phyloP scores from a whole-genome alignment of 2,888 invertebrate species.

The Brachyptera risi region DNA sequence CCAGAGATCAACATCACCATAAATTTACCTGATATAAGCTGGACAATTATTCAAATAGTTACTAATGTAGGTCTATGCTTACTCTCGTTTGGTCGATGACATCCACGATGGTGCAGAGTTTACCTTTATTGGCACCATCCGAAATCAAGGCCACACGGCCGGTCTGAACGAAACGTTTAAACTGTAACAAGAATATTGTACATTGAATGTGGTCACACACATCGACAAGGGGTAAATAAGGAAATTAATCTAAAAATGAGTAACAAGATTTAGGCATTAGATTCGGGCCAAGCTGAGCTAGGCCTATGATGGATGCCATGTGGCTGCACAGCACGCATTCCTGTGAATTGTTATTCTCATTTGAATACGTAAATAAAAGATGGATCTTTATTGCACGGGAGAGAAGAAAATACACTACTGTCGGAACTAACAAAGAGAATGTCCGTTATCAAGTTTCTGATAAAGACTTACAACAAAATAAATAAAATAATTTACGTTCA shows the following conservation, averaged over 20 bases:
- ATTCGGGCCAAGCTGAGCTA: no score
- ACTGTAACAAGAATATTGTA: conserved; percentile 41
- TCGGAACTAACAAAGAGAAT: no score
- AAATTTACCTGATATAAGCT: no score
- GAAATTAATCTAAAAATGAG: no score
- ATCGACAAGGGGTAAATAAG: no score
- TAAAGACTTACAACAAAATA: neutral
- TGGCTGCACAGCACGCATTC: neutral
- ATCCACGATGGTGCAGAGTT: conserved; percentile 91
- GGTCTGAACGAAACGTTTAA: conserved; percentile 91
- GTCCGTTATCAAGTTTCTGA: no score
- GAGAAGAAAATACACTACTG: neutral
- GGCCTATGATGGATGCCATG: neutral
- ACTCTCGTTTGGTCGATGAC: conserved; percentile 95
- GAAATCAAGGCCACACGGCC: conserved; percentile 96
- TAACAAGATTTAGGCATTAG: no score
- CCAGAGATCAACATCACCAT: no score
- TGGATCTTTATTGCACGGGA: neutral
- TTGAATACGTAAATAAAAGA: neutral
- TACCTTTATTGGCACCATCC: conserved; percentile 85
- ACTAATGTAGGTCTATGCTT: conserved; percentile 26
- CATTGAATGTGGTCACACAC: no score
- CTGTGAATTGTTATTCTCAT: neutral
- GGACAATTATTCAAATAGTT: neutral
- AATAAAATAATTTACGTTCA: neutral